Base-by-base conservation (phyloP, 1,140 invertebrate genomes). In the Leptinotarsa defecta region DNA sequence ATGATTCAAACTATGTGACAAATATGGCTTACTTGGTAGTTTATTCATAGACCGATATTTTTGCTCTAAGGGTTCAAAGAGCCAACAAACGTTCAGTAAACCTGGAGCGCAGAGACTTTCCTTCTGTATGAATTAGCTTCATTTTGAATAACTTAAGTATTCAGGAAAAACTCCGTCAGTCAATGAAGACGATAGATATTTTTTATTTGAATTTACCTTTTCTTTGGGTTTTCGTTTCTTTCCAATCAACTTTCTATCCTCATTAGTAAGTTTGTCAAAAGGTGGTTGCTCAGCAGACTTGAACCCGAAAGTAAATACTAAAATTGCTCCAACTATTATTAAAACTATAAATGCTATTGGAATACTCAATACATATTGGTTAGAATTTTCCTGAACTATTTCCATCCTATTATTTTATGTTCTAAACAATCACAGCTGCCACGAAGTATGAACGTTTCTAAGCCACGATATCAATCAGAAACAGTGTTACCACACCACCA, bases 231-330 rank as follows among this genome's bases (percentile, higher is more conserved):
- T 92, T 74, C 89, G 89, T 84, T 92, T 92, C 84, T 91, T 92
- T 77, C 85, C 89, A 73, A 87, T 86, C 74, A 88, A 87, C 86
- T 92, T 92, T 80, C 89, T 89, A 77, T 92, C 91, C 78, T 90
- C 90, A 75, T 85, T 83, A 5, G 90, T 88, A 49, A 92, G 86
- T 82, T 92, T 91, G 80, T 91, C 90, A 81, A 92, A 93, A 78
- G 90, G 90, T 79, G 92, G 92, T 85, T 92, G 91, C 83, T 92
- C 90, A 68, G 91, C 89, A 77, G 91, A 89, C 86, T 91, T 91
- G 85, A 94, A 92, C 72, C 92, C 91, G 84, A 92, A 93, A 71
- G 88, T 89, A 86, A 92, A 93, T 79, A 93, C 90, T 74, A 93
- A 86, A 71, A 92, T 86, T 75, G 90, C 91, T 77, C 87, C 89